A percentile compares a stretch with the other conserved stretches of the same genome.
phyloP scores from a whole-genome alignment of 2,888 invertebrate genomes.

The Drosophila neotestacea region DNA sequence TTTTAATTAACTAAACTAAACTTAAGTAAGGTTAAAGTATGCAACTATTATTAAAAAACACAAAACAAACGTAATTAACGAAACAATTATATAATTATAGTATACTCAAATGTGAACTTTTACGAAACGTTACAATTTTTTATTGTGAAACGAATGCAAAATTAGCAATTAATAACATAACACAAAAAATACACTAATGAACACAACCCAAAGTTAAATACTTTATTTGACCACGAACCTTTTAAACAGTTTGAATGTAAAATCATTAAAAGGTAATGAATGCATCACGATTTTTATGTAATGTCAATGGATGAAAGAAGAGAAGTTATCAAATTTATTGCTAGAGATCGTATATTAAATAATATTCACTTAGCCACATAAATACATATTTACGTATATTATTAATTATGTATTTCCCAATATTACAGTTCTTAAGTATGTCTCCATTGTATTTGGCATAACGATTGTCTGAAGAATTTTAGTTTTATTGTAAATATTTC shows the following conservation, averaged over 20 bases:
- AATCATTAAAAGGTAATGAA: slow-evolving; percentile 13
- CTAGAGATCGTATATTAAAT: slow-evolving; percentile 68
- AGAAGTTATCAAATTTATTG: slow-evolving; percentile 67
- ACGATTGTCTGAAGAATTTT: slow-evolving; percentile 18
- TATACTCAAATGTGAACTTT: slow-evolving; percentile 75
- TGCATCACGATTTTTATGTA: slow-evolving; percentile 17
- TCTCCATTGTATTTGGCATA: slow-evolving; percentile 16
- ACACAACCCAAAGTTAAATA: slow-evolving; percentile 11
- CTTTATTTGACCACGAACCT: slow-evolving; percentile 25
- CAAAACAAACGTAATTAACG: slow-evolving; percentile 61
- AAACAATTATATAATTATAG: slow-evolving; percentile 63
- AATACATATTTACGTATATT: slow-evolving; percentile 34
- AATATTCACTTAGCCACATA: slow-evolving; percentile 52
- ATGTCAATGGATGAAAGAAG: slow-evolving; percentile 11
- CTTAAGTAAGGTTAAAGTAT: slow-evolving; percentile 67
- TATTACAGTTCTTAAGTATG: slow-evolving; percentile 37
- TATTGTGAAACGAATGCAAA: slow-evolving; percentile 57
- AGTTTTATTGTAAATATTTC: slow-evolving; percentile 68
- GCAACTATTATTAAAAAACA: slow-evolving; percentile 66
- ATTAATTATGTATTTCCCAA: slow-evolving; percentile 38
- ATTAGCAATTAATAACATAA: slow-evolving; percentile 47
- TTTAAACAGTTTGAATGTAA: background rate
- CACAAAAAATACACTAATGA: slow-evolving; percentile 12
- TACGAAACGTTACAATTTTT: slow-evolving; percentile 72
- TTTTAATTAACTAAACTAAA: slow-evolving; percentile 75